phyloP scores from a whole-genome alignment of 2,797 vertebrate genomes.

The Pantherophis alleghaniensis region DNA sequence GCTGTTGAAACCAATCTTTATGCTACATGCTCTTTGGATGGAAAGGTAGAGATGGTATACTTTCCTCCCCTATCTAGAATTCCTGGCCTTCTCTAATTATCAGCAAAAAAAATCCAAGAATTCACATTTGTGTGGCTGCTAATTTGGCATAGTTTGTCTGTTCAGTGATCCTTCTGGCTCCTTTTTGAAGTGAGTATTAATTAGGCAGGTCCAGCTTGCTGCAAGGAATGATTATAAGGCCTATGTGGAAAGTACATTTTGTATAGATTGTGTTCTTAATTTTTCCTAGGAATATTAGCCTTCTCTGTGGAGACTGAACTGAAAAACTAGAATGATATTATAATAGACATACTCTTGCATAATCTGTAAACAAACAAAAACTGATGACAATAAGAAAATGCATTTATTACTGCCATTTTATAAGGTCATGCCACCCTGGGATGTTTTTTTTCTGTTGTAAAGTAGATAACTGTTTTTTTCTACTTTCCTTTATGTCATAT shows the following conservation, averaged over 20 bases:
- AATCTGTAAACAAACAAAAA: not conserved
- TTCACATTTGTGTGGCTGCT: not conserved
- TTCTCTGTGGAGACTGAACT: not conserved
- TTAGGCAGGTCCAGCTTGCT: not conserved
- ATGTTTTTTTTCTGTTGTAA: not conserved
- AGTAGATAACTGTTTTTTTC: no score
- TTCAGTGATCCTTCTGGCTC: not conserved
- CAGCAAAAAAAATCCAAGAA: not conserved
- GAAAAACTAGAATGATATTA: not conserved
- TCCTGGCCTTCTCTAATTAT: not conserved
- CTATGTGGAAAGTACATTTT: not conserved
- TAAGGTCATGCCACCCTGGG: not conserved
- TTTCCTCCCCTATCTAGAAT: slow-evolving; percentile 42
- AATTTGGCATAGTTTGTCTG: not conserved
- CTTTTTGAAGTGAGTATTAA: not conserved
- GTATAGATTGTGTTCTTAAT: not conserved
- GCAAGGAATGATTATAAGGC: not conserved
- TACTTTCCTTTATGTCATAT: no score
- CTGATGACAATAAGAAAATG: not conserved
- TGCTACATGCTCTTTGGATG: slow-evolving; percentile 5
- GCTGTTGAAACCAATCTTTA: slow-evolving; percentile 24
- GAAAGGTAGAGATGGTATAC: slow-evolving; percentile 3
- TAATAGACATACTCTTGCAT: not conserved
- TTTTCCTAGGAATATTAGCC: not conserved
- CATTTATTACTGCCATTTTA: not conserved